phyloP scores from a whole-genome alignment of 2,888 invertebrate species.

The Globia sparganii region DNA sequence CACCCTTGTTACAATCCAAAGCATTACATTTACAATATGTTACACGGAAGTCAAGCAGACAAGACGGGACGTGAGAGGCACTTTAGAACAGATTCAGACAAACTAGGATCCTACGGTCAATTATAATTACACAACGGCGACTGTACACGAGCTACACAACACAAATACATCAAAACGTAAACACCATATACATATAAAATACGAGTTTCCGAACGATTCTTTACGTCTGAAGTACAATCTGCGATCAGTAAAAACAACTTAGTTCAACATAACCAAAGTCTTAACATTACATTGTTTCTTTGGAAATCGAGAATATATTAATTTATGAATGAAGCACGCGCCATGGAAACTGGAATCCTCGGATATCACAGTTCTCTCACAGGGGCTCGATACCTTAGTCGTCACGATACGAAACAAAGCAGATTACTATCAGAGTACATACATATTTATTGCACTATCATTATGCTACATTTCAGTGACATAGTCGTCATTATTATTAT shows the following conservation, averaged over 20 bases:
- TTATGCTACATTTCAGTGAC: conserved; percentile 83
- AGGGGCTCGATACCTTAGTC: conserved; percentile 63
- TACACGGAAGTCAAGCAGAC: conserved; percentile 85
- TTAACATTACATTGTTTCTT: conserved; percentile 82
- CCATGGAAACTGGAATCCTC: conserved; percentile 71
- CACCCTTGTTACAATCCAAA: conserved; percentile 84
- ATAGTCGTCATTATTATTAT: conserved; percentile 75
- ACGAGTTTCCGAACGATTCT: conserved; percentile 75
- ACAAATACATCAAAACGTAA: conserved; percentile 73
- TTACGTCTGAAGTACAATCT: conserved; percentile 77
- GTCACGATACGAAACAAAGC: conserved; percentile 55
- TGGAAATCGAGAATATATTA: conserved; percentile 83
- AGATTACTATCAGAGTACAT: conserved; percentile 73
- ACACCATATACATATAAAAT: conserved; percentile 85
- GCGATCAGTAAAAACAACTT: conserved; percentile 78
- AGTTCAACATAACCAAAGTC: conserved; percentile 81
- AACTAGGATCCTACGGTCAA: conserved; percentile 76
- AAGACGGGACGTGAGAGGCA: conserved; percentile 86
- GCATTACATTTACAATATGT: conserved; percentile 87
- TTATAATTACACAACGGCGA: conserved; percentile 75
- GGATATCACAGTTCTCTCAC: conserved; percentile 76
- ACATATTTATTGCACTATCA: conserved; percentile 88
- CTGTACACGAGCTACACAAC: conserved; percentile 79
- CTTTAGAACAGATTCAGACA: conserved; percentile 84
- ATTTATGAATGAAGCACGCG: conserved; percentile 80